phyloP scores from a whole-genome alignment of 1,140 invertebrate genomes.

The Megalopta genalis region DNA sequence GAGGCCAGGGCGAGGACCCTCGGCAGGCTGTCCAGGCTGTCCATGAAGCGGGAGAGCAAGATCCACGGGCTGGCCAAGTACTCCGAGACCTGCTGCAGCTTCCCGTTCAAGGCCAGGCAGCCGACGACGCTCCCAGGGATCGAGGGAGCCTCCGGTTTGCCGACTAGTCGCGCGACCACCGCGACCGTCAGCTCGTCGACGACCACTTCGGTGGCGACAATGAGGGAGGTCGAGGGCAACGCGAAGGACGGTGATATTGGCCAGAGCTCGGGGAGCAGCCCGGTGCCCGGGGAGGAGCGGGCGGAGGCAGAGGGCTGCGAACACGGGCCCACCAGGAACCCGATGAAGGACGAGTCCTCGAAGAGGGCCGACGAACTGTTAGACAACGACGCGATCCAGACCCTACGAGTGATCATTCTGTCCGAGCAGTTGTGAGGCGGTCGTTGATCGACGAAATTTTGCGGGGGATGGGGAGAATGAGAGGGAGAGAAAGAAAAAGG shows the following conservation, averaged over 20 bases:
- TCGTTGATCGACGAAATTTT: background rate
- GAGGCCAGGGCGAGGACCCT: background rate
- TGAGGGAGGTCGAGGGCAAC: slow-evolving; percentile 38
- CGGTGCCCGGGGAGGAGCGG: slow-evolving; percentile 68
- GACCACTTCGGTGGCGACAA: background rate
- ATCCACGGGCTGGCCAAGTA: background rate
- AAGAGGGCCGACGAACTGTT: slow-evolving; percentile 68
- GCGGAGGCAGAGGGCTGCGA: slow-evolving; percentile 79
- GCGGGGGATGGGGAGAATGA: too few species aligned
- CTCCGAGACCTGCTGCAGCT: slow-evolving; percentile 30
- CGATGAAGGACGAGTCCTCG: slow-evolving; percentile 69
- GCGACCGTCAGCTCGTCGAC: slow-evolving; percentile 8
- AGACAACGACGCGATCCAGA: slow-evolving; percentile 77
- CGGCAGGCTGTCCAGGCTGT: slow-evolving; percentile 13
- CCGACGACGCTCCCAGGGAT: background rate
- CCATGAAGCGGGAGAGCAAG: background rate
- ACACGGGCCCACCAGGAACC: slow-evolving; percentile 68
- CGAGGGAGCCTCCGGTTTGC: background rate
- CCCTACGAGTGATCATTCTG: slow-evolving; percentile 78
- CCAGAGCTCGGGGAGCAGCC: background rate
- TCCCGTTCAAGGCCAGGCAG: slow-evolving; percentile 1
- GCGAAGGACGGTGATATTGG: too few species aligned
- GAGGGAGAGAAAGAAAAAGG: too few species aligned
- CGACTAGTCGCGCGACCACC: background rate
- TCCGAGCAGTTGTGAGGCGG: slow-evolving; percentile 77